phyloP scores from a whole-genome alignment of 2,113 vertebrate genomes.

The Amphiprion ocellaris region DNA sequence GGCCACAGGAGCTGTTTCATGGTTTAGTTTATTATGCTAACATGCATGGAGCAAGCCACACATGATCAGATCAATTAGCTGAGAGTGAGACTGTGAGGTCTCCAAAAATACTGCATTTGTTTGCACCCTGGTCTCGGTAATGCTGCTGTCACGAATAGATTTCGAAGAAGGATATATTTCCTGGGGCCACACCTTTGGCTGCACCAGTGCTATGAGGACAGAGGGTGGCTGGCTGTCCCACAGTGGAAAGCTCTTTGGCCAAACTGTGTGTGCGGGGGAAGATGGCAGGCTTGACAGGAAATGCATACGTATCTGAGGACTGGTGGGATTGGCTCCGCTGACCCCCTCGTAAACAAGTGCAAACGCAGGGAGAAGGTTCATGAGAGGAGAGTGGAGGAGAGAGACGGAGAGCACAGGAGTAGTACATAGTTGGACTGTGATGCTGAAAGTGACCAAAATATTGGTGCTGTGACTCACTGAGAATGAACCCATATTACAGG shows the following conservation, averaged over 20 bases:
- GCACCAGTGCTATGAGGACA: constrained; percentile 15
- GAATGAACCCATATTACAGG: constrained; percentile 63
- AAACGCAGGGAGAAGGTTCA: constrained; percentile 47
- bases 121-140: constrained; percentile 34
- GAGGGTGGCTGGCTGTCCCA: constrained; percentile 54
- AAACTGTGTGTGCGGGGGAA: constrained; percentile 70
- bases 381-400: constrained; percentile 33
- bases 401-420: constrained; percentile 55
- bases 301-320: constrained; percentile 60
- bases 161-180: constrained; percentile 54
- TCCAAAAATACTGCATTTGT: constrained; percentile 45
- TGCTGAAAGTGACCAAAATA: constrained; percentile 64
- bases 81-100: constrained; percentile 9
- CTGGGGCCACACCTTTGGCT: constrained; percentile 73
- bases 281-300: constrained; percentile 71
- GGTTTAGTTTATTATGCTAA: constrained; percentile 14
- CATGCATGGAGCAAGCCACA: constrained; percentile 38
- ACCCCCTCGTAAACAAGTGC: constrained; percentile 62
- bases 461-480: constrained; percentile 64
- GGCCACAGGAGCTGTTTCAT: constrained; percentile 11
- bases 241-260: constrained; percentile 72
- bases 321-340: constrained; percentile 81
- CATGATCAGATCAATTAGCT: constrained; percentile 45
- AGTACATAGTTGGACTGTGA: constrained; percentile 36
- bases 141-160: constrained; percentile 45